Percentiles rank a stretch among this genome's conserved stretches.
These are phyloP conservation scores for Aspidiotus rigidus DNA, from an alignment of 2,888 invertebrate genomes.

Conservation along the genomic window DNA sequence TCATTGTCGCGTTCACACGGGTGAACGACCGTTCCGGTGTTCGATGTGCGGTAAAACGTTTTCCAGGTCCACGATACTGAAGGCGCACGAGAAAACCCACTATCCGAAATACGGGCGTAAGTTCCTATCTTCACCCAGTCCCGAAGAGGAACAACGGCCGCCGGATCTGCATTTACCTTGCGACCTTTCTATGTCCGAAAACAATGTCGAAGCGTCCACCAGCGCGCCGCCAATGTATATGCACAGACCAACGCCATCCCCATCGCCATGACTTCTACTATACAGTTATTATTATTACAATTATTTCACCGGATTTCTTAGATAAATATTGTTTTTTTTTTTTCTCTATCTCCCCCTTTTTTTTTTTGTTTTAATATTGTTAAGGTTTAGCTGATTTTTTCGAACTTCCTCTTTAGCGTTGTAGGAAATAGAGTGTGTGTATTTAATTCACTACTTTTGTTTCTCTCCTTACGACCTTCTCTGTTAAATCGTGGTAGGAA, in stretches of 20 bases:
- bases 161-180: conserved; percentile 33
- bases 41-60: conserved; percentile 83
- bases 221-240: conserved; percentile 32
- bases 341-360: background rate
- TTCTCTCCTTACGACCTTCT: too few relatives aligned
- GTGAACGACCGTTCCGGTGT: conserved; percentile 81
- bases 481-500: too few relatives aligned
- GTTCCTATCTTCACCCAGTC: conserved; percentile 68
- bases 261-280: conserved; percentile 34
- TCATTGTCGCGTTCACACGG: conserved; percentile 85
- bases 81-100: conserved; percentile 87
- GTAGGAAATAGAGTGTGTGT: background rate
- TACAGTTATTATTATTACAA: conserved; percentile 27
- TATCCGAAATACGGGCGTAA: conserved; percentile 85
- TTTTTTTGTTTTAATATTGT: background rate
- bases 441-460: too few relatives aligned
- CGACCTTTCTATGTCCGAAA: conserved; percentile 27
- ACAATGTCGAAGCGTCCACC: conserved; percentile 29
- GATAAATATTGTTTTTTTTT: conserved; percentile 8
- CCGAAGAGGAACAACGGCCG: conserved; percentile 38
- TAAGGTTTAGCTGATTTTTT: background rate
- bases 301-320: conserved; percentile 23
- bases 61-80: conserved; percentile 79
- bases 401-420: background rate
- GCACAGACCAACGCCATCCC: conserved; percentile 33